Conservation (phyloP, 2,888 invertebrate species). For the Eucera pruinosa region DNA sequence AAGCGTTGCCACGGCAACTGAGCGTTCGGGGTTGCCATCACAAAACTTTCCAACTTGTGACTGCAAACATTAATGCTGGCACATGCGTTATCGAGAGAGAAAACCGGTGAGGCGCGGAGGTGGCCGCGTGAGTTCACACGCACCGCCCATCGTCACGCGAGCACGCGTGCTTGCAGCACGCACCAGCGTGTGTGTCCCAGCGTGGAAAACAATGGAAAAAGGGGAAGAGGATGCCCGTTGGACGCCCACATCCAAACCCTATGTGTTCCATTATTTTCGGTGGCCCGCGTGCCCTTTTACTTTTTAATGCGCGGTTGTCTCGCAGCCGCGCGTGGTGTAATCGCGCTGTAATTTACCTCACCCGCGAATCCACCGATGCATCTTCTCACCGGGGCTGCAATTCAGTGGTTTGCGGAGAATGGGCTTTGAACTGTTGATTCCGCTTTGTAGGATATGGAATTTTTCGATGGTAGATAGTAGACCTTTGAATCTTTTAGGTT, state of each 20-base stretch:
- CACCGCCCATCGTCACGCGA: conserved; percentile 54
- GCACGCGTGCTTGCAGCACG: conserved; percentile 61
- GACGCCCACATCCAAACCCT: background rate
- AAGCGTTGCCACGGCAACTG: conserved; percentile 82
- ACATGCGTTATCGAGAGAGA: conserved; percentile 57
- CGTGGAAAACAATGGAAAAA: conserved; percentile 58
- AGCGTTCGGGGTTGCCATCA: conserved; percentile 81
- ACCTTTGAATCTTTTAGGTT: too few species aligned
- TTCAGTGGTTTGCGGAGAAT: too few species aligned
- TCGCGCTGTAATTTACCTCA: conserved; percentile 2
- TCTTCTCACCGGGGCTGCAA: background rate
- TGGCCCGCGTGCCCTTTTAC: background rate
- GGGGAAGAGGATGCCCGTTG: conserved; percentile 14
- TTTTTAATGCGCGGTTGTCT: conserved; percentile 28
- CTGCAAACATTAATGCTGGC: conserved; percentile 75
- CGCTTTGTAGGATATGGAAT: too few species aligned
- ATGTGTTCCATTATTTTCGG: conserved; percentile 34
- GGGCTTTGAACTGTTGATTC: too few species aligned
- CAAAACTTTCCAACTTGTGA: conserved; percentile 81
- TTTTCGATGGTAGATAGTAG: too few species aligned
- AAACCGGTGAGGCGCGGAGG: conserved; percentile 13
- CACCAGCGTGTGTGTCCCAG: conserved; percentile 50
- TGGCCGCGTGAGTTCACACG: conserved; percentile 47
- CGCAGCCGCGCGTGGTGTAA: background rate
- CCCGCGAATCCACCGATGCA: background rate